Base-by-base conservation (phyloP, 2,113 vertebrate species). In the Aldabrachelys gigantea region DNA sequence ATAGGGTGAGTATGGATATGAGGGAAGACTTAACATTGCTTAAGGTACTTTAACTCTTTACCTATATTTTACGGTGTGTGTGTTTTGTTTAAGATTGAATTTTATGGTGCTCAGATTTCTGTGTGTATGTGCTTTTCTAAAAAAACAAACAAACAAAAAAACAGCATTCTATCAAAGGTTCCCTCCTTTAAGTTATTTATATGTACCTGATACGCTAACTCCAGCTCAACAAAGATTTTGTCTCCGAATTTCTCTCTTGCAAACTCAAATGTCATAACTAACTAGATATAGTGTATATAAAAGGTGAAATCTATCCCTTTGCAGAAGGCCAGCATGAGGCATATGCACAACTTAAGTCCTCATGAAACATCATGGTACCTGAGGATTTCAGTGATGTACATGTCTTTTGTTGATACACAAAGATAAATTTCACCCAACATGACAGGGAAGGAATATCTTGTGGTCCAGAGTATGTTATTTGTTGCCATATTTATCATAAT, bases 401-500 rank as follows among this genome's bases (percentile, higher is more conserved):
- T 13, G 41, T 27, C 25, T 78, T 27, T 47, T 44, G 22, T 16
- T 44, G 12, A 44, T 47, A 16, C 13, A 80, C 6, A 59, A 49
- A 92, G 53, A 54, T 79, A 1, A 90, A 89, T 75, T 93, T 75
- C n/a, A 85, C 75, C 59, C 83, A 94, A 86, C 35, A n/a, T 10
- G 41, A 94, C 81, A 93, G 4, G 62, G 62, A 93, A 88, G 83
- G 91, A 83, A 29, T 31, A 88, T 87, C 83, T 88, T 89, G 72
- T 85, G 56, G 89, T 35, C 47, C 1, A 0, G 75, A 65, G 38
- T 57, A 95, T 88, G 89, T 95, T 92, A 79, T 91, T 87, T 49
- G 31, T 79, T 35, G 41, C 82, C 50, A 87, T 95, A 90, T 88
- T 95, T 92, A 95, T 95, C 81, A 92, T 72, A 59, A 57, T 86